Evolutionary conservation across 2,888 invertebrate genomes (phyloP).

Genomic region (Troides helena): DNA sequence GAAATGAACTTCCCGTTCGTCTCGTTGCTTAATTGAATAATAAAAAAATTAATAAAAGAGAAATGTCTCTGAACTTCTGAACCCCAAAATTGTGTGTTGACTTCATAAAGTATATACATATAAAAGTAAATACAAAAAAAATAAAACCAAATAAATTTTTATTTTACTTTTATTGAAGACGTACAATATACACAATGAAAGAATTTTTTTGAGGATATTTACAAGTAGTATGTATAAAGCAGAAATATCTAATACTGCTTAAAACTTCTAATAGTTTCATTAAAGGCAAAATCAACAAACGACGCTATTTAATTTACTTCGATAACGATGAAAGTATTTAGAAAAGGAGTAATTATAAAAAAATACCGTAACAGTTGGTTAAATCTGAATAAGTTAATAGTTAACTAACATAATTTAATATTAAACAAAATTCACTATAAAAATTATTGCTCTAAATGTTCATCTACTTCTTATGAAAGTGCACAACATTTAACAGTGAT

Average conservation of each 20-base stretch:
- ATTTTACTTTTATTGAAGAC: slow-evolving; percentile 69
- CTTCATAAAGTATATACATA: background rate
- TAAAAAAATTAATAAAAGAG: too few species aligned
- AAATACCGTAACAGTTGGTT: background rate
- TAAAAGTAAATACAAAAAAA: background rate
- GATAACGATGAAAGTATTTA: slow-evolving; percentile 3
- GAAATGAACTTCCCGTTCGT: too few species aligned
- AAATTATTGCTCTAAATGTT: slow-evolving; percentile 73
- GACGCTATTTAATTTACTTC: background rate
- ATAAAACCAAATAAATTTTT: slow-evolving; percentile 37
- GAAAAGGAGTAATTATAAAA: slow-evolving; percentile 1
- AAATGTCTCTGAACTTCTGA: too few species aligned
- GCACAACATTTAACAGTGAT: slow-evolving; percentile 81
- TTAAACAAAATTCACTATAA: slow-evolving; percentile 44
- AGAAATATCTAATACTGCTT: slow-evolving; percentile 18
- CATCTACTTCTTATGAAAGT: slow-evolving; percentile 69
- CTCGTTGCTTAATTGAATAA: too few species aligned
- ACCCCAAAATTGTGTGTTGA: background rate
- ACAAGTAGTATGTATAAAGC: slow-evolving; percentile 60
- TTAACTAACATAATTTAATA: slow-evolving; percentile 5
- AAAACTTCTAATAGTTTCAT: slow-evolving; percentile 2
- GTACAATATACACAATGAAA: slow-evolving; percentile 75
- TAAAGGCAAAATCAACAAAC: slow-evolving; percentile 6
- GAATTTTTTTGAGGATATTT: slow-evolving; percentile 72
- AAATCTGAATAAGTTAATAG: slow-evolving; percentile 3